Evolutionary conservation across 2,113 vertebrate species (phyloP), one percentile per base, ranked within the genome.

Genomic region (Pluvianellus socialis): DNA sequence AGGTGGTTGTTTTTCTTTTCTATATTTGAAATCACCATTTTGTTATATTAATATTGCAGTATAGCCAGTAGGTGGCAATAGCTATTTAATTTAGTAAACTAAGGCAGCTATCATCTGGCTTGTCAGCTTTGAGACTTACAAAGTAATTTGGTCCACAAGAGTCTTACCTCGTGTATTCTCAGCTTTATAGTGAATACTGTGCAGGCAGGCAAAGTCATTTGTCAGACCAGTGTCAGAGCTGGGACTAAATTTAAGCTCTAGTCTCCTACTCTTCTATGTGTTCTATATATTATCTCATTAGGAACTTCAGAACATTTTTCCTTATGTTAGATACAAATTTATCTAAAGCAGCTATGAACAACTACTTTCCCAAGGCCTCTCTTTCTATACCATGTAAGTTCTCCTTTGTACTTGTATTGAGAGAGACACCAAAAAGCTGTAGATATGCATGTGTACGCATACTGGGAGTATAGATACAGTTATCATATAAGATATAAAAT

Each of bases 21-120:
- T 42, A 47, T 2, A 2, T 53, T 42, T 65, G 56, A 85, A 79
- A 85, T 56, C 35, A 61, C 3, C 1, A 0, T 2, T 75, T 62
- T 58, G 14, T n/a, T 75, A n/a, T 10, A 38, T 24, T 79, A 59
- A 59, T 63, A 47, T 19, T 24, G 56, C 35, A 62, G 22, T 24
- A 38, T 2, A 62, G 42, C 92, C 96, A 94, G 62, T 63, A 98
- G 97, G 67, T 97, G 97, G 97, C 97, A 96, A 95, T 84, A 89
- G 35, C 63, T 80, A 44, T 83, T 95, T 82, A 95, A 87, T 66
- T 85, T 94, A 70, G 66, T 35, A 90, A 70, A 79, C 40, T 33
- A 47, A 56, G 53, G 19, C 33, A 75, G 22, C 21, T 68, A 8
- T 21, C 10, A 8, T 21, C 12, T 1, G 1, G 30, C 49, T 84